Evolutionary conservation across 2,888 invertebrate species (phyloP).

Genomic region (Tenthredo livida): DNA sequence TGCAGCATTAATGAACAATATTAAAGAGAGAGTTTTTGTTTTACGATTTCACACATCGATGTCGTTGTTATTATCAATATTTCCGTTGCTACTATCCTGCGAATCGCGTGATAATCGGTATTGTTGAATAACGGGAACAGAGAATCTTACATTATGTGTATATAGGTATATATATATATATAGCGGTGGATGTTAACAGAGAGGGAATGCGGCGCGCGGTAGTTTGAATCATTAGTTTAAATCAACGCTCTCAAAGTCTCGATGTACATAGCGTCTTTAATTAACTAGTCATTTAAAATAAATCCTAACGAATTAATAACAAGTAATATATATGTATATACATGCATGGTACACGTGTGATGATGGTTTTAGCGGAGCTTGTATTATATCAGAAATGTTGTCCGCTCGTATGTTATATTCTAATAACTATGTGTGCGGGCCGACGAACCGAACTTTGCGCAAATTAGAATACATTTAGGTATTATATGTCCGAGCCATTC

Average conservation of each 20-base stretch:
- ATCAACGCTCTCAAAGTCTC: conserved; percentile 39
- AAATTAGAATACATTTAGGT: background rate
- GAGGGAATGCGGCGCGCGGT: conserved; percentile 15
- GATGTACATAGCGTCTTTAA: conserved; percentile 1
- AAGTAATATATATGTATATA: background rate
- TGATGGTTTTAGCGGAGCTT: background rate
- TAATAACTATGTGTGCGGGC: background rate
- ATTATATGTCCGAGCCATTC: background rate
- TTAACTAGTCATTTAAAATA: conserved; percentile 41
- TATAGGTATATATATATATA: background rate
- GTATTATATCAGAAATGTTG: background rate
- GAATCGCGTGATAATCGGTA: background rate
- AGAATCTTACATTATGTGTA: background rate
- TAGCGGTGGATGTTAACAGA: background rate
- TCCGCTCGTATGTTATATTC: background rate
- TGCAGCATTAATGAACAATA: background rate
- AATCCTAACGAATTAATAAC: conserved; percentile 43
- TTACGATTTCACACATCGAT: background rate
- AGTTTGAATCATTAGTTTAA: conserved; percentile 43
- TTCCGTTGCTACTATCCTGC: background rate
- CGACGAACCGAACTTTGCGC: background rate
- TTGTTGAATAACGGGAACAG: background rate
- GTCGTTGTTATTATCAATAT: background rate
- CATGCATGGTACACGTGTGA: background rate
- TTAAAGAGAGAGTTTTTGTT: background rate